phyloP scores from a whole-genome alignment of 2,888 invertebrate species.

The Didymodactylos carnosus region DNA sequence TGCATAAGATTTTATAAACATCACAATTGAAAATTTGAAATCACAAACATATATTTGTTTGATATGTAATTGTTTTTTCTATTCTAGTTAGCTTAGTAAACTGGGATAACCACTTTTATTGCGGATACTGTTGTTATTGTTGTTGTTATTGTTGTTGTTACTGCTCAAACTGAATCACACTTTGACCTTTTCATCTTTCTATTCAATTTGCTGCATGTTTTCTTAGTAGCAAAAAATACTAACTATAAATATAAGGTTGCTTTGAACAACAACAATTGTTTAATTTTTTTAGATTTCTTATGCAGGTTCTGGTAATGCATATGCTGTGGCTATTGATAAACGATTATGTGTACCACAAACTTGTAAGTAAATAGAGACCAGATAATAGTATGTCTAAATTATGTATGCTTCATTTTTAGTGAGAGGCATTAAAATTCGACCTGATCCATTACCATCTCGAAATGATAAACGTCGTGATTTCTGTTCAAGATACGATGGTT shows the following conservation, averaged over 20 bases:
- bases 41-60: too few species aligned
- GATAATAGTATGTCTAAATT: not conserved
- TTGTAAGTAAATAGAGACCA: slow-evolving; percentile 21
- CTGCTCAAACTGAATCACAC: too few species aligned
- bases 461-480: slow-evolving; percentile 34
- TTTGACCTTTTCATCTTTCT: too few species aligned
- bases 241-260: too few species aligned
- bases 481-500: slow-evolving; percentile 35
- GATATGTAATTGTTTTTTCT: too few species aligned
- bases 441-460: slow-evolving; percentile 30
- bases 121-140: not conserved
- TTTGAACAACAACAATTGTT: too few species aligned
- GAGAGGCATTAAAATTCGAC: slow-evolving; percentile 23
- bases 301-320: slow-evolving; percentile 26
- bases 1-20: too few species aligned
- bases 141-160: not conserved
- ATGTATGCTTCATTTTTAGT: slow-evolving; percentile 19
- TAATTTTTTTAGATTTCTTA: slow-evolving; percentile 17
- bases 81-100: not conserved
- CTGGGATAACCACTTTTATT: not conserved
- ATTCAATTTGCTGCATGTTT: too few species aligned
- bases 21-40: too few species aligned
- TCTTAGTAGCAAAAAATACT: too few species aligned
- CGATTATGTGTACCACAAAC: slow-evolving; percentile 36
- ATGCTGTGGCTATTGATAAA: slow-evolving; percentile 34